Evolutionary conservation across 2,797 vertebrate genomes (phyloP), one percentile per base, ranked within the genome.

Genomic region (Enteromius mattozi): DNA sequence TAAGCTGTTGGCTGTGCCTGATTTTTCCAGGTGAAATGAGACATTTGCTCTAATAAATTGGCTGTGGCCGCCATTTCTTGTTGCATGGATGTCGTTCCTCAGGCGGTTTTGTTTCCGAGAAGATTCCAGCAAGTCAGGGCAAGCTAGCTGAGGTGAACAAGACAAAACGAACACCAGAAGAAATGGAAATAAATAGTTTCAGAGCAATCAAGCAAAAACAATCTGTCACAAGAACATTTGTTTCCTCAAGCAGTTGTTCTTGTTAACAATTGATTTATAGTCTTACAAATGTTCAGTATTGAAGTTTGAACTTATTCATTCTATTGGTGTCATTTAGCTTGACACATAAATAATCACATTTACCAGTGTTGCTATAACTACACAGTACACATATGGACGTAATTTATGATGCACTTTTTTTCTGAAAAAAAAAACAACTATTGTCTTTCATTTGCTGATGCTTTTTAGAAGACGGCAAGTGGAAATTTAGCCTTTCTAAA

Each of bases 21-120:
- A 19, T 78, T 78, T 40, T 78, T 78, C 24, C 65, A 47, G 13
- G 37, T 71, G 63, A 77, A 77, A 83, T 76, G 6, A 83, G 33
- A 69, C 35, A 16, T 56, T 78, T 56, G 65, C 65, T 80, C 17
- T 51, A 40, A 71, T 61, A 49, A 51, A 56, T 78, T 61, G 12
- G 12, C 17, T 71, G 54, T 35, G 8, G 76, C 24, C 40, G 2
- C 42, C 35, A 78, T 35, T 16, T 24, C 66, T n/a, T 33, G 16
- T 81, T 72, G 37, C 27, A 47, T 30, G 37, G 6, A 63, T 16
- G 24, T 61, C 40, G 3, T 45, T 17, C 3, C 51, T 2, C 24
- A 42, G 51, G 37, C 17, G 21, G 37, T n/a, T 72, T 71, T 30
- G 6, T 56, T 81, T 59, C 10, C 3, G 42, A 63, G 24, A 70